Conservation (phyloP, 2,888 invertebrate species). For the Drosophila merina region DNA sequence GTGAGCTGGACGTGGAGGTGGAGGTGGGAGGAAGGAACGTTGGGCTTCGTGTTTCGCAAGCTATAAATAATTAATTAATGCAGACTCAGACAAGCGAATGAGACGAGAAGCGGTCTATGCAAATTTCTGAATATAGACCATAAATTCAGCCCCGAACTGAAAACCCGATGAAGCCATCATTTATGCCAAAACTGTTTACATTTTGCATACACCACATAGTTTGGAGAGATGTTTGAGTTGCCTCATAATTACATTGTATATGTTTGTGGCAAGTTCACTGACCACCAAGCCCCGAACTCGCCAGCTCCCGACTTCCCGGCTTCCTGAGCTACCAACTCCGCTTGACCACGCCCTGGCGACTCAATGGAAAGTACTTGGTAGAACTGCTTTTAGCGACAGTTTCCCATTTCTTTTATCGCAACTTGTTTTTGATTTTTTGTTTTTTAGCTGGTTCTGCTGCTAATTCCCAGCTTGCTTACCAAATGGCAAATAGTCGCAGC, state of each 20-base stretch:
- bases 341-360: constrained; percentile 62
- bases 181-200: constrained; percentile 8
- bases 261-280: constrained; percentile 42
- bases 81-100: constrained; percentile 52
- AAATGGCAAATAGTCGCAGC: constrained; percentile 67
- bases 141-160: constrained; percentile 56
- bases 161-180: constrained; percentile 69
- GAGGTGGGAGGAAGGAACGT: not conserved
- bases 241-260: constrained; percentile 23
- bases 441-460: constrained; percentile 40
- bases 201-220: constrained; percentile 1
- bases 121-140: constrained; percentile 77
- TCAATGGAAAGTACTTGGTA: constrained; percentile 29
- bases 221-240: constrained; percentile 1
- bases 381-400: constrained; percentile 44
- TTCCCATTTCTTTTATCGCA: constrained; percentile 25
- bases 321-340: constrained; percentile 7
- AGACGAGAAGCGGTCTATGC: constrained; percentile 52
- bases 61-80: constrained; percentile 78
- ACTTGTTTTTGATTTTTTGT: constrained; percentile 7
- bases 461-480: constrained; percentile 69
- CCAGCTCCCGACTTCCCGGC: too few species aligned
- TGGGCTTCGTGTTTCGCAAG: constrained; percentile 64
- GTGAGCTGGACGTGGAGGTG: not conserved
- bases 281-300: constrained; percentile 23